Evolutionary conservation across 2,113 vertebrate species (phyloP), one percentile per base, ranked within the genome.

Genomic region (Cricetomys ansorgei): DNA sequence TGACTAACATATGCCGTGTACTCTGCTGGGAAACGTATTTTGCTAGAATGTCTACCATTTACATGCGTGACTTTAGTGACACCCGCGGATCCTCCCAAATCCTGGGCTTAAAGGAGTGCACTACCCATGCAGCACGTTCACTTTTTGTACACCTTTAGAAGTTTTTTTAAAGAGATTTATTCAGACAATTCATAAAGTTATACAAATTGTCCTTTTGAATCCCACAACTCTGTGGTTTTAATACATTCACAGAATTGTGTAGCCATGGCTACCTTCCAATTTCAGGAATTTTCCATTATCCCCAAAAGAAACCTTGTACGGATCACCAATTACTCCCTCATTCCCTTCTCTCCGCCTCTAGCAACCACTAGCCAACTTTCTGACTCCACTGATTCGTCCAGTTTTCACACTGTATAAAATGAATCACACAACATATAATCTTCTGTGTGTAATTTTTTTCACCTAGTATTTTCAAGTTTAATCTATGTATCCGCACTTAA

Each of bases 361-460:
- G 37, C 45, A 31, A 25, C 17, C 64, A 48, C 5, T 72, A n/a
- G 21, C 1, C 29, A 62, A 17, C 34, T 77, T 76, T 73, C 84
- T 88, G 9, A 81, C 72, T 91, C 40, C 21, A 23, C 64, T 53
- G 57, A 92, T 85, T 80, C 72, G 31, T n/a, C 50, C 65, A 4
- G 88, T 88, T 55, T 84, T 72, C 43, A 88, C 50, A 25, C 57
- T 43, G 15, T 64, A 9, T 73, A 85, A 80, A 77, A 65, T 25
- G 31, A 83, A 65, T 40, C 72, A 87, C 67, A 88, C 1, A 21
- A 8, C 29, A 19, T 21, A 9, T 23, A 8, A 0, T 17, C 59
- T 91, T 86, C 17, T 80, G 23, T 94, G 81, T 48, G 62, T 89
- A 53, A 25, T 48, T 64, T 83, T 57, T 91, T 84, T 94, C 40